A percentile compares a stretch with the other conserved stretches of the same genome.
These are phyloP conservation scores for Pachyuromys duprasi DNA, from an alignment of 2,797 vertebrate species.

Conservation along the genomic window DNA sequence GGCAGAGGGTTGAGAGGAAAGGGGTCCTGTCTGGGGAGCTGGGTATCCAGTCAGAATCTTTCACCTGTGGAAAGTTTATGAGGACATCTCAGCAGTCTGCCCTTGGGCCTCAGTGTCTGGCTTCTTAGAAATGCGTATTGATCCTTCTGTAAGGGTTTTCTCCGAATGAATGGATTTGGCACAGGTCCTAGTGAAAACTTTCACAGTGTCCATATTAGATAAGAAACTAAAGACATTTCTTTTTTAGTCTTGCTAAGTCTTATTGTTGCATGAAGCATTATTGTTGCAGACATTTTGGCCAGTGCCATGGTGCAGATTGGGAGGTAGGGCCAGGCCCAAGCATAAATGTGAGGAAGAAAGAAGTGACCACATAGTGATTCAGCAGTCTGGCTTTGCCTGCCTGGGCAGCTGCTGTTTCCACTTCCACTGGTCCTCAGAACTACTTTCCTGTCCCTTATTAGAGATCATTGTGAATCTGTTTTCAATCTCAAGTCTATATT, in stretches of 20 bases:
- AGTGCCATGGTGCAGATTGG: neutral
- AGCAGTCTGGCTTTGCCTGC: neutral
- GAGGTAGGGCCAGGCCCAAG: slow-evolving; percentile 18
- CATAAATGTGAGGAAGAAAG: neutral
- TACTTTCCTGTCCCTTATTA: neutral
- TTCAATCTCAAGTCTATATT: slow-evolving; percentile 47
- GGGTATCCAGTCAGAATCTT: neutral
- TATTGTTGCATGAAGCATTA: slow-evolving; percentile 7
- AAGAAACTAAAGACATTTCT: slow-evolving; percentile 42
- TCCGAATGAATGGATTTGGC: slow-evolving; percentile 42
- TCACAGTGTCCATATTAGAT: slow-evolving; percentile 22
- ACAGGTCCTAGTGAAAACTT: slow-evolving; percentile 14
- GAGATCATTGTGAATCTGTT: slow-evolving; percentile 31
- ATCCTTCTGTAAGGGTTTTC: neutral
- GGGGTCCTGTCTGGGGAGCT: neutral
- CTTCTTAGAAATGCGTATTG: neutral
- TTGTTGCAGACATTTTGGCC: slow-evolving; percentile 7
- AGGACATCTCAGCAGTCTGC: slow-evolving; percentile 29
- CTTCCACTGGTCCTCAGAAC: neutral
- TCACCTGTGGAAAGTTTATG: neutral
- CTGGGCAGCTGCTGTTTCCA: neutral
- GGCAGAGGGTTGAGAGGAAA: slow-evolving; percentile 7
- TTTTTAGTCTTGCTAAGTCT: neutral
- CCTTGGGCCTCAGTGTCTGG: neutral
- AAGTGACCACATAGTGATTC: neutral